Conservation (phyloP, 2,113 vertebrate genomes). For the Lucifuga dentata region DNA sequence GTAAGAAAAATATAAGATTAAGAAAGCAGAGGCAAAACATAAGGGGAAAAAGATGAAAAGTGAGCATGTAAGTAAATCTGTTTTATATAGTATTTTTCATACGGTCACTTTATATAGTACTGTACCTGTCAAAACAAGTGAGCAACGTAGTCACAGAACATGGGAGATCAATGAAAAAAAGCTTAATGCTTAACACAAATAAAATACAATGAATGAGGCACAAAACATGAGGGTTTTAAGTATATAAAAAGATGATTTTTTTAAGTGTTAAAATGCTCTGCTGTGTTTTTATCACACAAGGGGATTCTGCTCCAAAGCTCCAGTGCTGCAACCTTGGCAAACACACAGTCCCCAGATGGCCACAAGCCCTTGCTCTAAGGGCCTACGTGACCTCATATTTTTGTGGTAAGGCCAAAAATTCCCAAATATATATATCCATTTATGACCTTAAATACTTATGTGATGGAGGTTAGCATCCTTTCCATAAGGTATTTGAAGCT, state of each 20-base stretch:
- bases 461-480: too few species aligned
- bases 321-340: background rate
- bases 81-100: too few species aligned
- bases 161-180: too few species aligned
- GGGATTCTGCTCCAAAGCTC: background rate
- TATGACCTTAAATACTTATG: slow-evolving; percentile 1
- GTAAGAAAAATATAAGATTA: slow-evolving; percentile 6
- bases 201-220: too few species aligned
- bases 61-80: background rate
- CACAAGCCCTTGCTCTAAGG: background rate
- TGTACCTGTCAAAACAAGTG: too few species aligned
- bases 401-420: background rate
- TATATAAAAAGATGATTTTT: too few species aligned
- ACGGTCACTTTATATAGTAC: too few species aligned
- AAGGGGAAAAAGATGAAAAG: slow-evolving; percentile 20
- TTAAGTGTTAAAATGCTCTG: too few species aligned
- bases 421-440: background rate
- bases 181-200: too few species aligned
- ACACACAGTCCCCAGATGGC: background rate
- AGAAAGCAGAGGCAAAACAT: background rate
- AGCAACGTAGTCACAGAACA: too few species aligned
- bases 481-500: slow-evolving; percentile 26
- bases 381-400: background rate
- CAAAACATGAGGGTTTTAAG: too few species aligned
- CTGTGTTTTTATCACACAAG: background rate